These are phyloP conservation scores for Lasioglossum zephyrum DNA, from an alignment of 2,888 invertebrate genomes.

Conservation along the genomic window DNA sequence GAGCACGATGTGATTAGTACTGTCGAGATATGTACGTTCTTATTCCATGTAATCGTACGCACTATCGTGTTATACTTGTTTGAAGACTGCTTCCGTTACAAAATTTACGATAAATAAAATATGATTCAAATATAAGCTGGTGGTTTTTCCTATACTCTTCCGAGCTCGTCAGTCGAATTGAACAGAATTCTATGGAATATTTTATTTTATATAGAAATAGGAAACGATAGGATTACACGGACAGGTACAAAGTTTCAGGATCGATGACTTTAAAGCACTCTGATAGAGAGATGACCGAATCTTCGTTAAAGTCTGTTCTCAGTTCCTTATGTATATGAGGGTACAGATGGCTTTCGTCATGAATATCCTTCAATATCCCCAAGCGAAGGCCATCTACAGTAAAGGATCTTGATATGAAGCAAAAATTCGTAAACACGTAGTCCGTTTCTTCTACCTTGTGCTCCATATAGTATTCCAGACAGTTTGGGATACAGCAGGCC, in stretches of 20 bases:
- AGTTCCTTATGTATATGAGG: conserved; percentile 20
- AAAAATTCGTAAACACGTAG: conserved; percentile 1
- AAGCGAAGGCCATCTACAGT: background rate
- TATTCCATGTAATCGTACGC: conserved; percentile 77
- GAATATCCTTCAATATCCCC: conserved; percentile 14
- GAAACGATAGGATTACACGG: conserved; percentile 33
- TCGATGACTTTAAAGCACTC: conserved; percentile 72
- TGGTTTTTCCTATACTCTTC: background rate
- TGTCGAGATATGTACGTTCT: conserved; percentile 59
- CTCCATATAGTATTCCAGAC: background rate
- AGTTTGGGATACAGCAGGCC: conserved; percentile 19
- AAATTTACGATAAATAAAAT: conserved; percentile 79
- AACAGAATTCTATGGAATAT: background rate
- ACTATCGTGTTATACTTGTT: conserved; percentile 79
- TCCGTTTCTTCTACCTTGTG: background rate
- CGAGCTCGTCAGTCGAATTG: background rate
- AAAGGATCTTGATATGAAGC: conserved; percentile 7
- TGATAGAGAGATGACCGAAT: conserved; percentile 42
- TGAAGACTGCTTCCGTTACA: conserved; percentile 83
- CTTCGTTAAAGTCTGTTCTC: background rate
- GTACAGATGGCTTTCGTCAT: background rate
- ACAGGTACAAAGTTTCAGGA: conserved; percentile 67
- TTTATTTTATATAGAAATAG: conserved; percentile 2
- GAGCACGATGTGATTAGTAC: conserved; percentile 12
- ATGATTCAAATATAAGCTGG: conserved; percentile 62